phyloP scores from a whole-genome alignment of 2,113 vertebrate species.

The Recurvirostra avosetta region DNA sequence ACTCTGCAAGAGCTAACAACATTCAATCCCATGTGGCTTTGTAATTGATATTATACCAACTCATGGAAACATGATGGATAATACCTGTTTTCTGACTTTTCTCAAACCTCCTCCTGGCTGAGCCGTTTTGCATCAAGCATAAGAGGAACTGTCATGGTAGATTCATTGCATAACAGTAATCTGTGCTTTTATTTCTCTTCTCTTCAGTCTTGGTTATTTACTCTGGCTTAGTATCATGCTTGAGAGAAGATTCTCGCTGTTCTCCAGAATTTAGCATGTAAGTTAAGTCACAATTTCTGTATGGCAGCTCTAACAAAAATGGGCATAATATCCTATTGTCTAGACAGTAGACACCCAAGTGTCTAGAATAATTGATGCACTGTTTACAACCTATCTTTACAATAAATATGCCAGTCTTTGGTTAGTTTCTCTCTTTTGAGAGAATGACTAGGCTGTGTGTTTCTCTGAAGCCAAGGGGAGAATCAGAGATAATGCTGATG shows the following conservation, averaged over 20 bases:
- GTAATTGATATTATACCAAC: not conserved
- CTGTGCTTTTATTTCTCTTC: not conserved
- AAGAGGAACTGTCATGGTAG: not conserved
- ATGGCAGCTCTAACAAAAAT: not conserved
- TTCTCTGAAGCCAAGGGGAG: not conserved
- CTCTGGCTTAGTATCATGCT: not conserved
- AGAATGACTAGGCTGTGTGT: not conserved
- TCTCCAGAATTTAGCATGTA: not conserved
- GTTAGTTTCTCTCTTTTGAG: not conserved
- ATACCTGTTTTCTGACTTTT: not conserved
- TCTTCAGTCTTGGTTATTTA: not conserved
- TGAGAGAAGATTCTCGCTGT: not conserved
- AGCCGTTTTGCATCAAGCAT: not conserved
- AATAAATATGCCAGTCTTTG: not conserved
- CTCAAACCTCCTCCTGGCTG: not conserved
- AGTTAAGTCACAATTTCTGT: not conserved
- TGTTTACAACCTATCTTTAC: not conserved
- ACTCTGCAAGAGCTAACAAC: not conserved
- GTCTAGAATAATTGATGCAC: not conserved
- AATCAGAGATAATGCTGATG: not conserved
- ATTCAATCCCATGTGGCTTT: not conserved
- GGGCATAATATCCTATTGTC: not conserved
- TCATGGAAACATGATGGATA: not conserved
- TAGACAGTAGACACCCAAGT: not conserved
- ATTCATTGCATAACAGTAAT: not conserved